Percentiles rank a stretch among this genome's conserved stretches.
Conservation (phyloP, 2,797 vertebrate genomes). For the Simalia tracyae region DNA sequence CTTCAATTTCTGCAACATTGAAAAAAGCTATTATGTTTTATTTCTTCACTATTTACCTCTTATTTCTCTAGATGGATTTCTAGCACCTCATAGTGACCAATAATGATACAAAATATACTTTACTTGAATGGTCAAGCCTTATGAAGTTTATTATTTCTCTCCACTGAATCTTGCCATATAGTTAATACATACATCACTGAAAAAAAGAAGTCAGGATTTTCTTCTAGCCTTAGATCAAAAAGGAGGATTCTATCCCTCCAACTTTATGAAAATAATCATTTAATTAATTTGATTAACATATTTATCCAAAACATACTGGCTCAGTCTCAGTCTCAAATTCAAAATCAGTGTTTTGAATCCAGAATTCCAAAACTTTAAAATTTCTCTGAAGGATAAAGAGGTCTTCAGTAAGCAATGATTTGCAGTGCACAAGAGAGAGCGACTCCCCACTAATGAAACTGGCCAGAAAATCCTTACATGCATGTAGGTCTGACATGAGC, state of each 20-base stretch:
- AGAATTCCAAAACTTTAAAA: background rate
- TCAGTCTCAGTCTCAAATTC: background rate
- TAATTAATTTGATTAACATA: background rate
- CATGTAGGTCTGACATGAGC: background rate
- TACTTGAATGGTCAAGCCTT: conserved; percentile 3
- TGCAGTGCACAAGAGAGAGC: background rate
- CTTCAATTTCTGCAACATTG: background rate
- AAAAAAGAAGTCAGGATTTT: background rate
- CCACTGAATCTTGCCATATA: background rate
- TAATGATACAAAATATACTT: background rate
- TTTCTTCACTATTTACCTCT: conserved; percentile 23
- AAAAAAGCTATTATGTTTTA: background rate
- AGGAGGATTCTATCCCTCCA: background rate
- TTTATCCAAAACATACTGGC: background rate
- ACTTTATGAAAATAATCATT: background rate
- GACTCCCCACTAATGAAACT: background rate
- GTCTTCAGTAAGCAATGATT: background rate
- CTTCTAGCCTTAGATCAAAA: conserved; percentile 3
- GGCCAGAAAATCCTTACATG: background rate
- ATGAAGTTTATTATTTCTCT: fast-evolving
- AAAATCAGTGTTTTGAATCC: background rate
- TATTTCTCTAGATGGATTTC: conserved; percentile 21
- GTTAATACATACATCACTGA: background rate
- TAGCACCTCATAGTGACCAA: conserved; percentile 18
- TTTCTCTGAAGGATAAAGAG: background rate